Evolutionary conservation across 2,888 invertebrate genomes (phyloP).

Genomic region (Gastrophysa polygoni): DNA sequence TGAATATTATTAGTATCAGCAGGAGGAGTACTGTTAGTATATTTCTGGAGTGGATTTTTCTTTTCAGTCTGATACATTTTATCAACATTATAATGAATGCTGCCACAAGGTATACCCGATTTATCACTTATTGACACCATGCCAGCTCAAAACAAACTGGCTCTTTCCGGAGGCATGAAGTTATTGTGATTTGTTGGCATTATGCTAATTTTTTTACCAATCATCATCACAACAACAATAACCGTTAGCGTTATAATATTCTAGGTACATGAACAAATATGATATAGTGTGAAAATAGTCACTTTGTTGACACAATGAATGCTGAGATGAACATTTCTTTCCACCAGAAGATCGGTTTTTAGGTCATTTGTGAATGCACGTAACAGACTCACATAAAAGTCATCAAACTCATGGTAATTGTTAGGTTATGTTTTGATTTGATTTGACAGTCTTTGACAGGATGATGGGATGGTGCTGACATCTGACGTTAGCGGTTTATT

Average conservation of each 20-base stretch:
- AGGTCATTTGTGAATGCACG: too few relatives aligned
- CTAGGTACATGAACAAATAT: too few relatives aligned
- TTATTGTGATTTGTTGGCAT: constrained; percentile 17
- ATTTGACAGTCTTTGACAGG: too few relatives aligned
- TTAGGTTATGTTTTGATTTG: too few relatives aligned
- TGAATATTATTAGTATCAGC: constrained; percentile 20
- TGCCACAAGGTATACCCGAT: constrained; percentile 1
- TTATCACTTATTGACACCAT: not conserved
- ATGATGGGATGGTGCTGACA: too few relatives aligned
- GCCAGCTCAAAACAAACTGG: not conserved
- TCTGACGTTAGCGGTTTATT: too few relatives aligned
- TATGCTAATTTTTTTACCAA: constrained; percentile 17
- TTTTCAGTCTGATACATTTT: constrained; percentile 46
- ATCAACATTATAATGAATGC: constrained; percentile 39
- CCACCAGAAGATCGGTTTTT: too few relatives aligned
- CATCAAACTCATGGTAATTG: too few relatives aligned
- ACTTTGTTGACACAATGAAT: too few relatives aligned
- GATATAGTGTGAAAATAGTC: too few relatives aligned
- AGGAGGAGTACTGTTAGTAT: constrained; percentile 26
- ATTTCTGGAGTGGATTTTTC: constrained; percentile 41
- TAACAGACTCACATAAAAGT: too few relatives aligned
- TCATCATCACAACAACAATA: not conserved
- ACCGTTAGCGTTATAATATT: not conserved
- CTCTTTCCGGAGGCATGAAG: not conserved
- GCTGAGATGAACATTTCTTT: too few relatives aligned